Conservation (phyloP, 2,888 invertebrate genomes). For the Altica lythri region DNA sequence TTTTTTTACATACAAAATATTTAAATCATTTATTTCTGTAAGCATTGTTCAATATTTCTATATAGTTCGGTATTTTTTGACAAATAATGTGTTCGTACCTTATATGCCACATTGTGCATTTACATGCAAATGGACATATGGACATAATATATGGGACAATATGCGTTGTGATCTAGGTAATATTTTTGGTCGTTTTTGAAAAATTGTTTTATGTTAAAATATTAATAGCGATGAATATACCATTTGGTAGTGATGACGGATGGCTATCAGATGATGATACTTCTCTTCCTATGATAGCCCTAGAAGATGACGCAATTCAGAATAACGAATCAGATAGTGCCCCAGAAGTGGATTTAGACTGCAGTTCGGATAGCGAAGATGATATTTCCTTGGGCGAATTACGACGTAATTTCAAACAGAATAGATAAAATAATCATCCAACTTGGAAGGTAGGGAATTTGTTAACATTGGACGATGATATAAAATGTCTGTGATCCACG, state of each 20-base stretch:
- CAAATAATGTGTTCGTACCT: slow-evolving; percentile 7
- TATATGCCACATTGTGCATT: slow-evolving; percentile 13
- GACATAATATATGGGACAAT: background rate
- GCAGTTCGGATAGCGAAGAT: slow-evolving; percentile 6
- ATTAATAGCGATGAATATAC: background rate
- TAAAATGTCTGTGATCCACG: slow-evolving; percentile 13
- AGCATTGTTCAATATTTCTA: background rate
- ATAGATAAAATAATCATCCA: background rate
- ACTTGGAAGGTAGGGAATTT: too few species aligned
- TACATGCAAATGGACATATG: background rate
- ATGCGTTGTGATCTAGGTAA: background rate
- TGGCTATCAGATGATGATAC: background rate
- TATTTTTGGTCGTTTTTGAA: too few species aligned
- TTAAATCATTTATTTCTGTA: background rate
- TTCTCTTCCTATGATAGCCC: background rate
- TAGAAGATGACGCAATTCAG: background rate
- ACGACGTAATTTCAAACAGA: background rate
- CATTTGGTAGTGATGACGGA: background rate
- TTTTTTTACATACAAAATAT: background rate
- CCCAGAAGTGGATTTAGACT: background rate
- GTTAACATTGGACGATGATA: background rate
- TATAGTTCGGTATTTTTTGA: background rate
- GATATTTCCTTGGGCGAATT: background rate
- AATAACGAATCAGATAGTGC: background rate
- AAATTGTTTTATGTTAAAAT: background rate